Base-by-base conservation (phyloP, 2,797 vertebrate genomes). In the Sandelia bainsii region DNA sequence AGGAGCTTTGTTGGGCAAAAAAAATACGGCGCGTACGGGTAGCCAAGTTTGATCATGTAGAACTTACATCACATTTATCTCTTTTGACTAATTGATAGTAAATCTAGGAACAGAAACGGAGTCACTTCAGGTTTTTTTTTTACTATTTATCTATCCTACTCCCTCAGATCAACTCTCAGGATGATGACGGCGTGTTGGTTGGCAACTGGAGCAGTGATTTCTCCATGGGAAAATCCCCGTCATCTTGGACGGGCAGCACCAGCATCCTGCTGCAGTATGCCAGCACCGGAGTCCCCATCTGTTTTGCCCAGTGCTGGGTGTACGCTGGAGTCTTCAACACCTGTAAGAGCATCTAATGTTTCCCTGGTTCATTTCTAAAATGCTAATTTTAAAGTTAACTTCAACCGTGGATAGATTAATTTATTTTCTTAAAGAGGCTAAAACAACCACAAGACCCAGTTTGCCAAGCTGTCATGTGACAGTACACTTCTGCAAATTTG, bases 251-350 rank as follows among this genome's bases (percentile, higher is more conserved):
- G 0, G 97, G 97, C 70, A 98, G 97, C 6, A 69, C 93, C 14
- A 91, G 94, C 57, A 98, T 99, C 75, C 94, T 99, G 25, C 72
- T 92, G 72, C 87, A 95, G 68, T 99, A 96, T 49, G 89, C 72
- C 51, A 92, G 77, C 69, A 93, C 90, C 0, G 72, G 89, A 2
- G 56, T 85, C 1, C 92, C 97, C 0, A 94, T 99, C 6, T 78
- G 78, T 9, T 99, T 87, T 0, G 98, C 92, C 11, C 98, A 99
- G 79, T 99, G 98, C 86, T 99, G 97, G 98, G 98, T 99, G 75
- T 99, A 93, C 16, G 96, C 98, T 0, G 97, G 96, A 11, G 96
- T 97, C 77, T 95, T 98, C 79, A 98, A 96, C 86, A 97, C 97
- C 0, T 96, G 98, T 99, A 91, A 93, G 96, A n/a, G 5, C 23